Base-by-base conservation (phyloP, 2,888 invertebrate species). In the Epistrophe eligans region DNA sequence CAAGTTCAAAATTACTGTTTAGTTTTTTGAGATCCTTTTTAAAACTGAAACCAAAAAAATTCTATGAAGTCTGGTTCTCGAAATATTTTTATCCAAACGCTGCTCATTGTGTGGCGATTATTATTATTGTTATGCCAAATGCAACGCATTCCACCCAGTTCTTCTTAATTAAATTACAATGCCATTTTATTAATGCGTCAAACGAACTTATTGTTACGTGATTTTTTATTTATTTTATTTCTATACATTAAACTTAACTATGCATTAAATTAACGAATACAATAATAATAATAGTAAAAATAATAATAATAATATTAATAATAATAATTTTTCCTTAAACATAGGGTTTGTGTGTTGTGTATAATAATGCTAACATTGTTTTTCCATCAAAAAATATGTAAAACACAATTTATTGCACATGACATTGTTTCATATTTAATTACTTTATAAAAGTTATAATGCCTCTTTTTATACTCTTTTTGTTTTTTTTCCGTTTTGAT, bases 401-500 rank as follows among this genome's bases (percentile, higher is more conserved):
- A 45, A 80, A 66, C 67, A 70, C 71, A 71, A 62, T 62, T 71
- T 87, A 82, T 87, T 82, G 85, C 82, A 87, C 79, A 79, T 82
- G 85, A 60, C 64, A 45, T 35, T 79, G 66, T 79, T 87, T 79
- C 74, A 87, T 70, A 83, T 72, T 76, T 83, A 87, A 83, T 83
- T 87, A 87, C 87, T 83, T 87, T 87, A 87, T 83, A 87, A 87
- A 87, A 87, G 87, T 87, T 79, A 87, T 85, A 70, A 50, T 70
- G 66, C 57, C 45, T 70, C 15, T 24, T 35, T 17, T 57, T 8
- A 24, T 50, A 35, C 5, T 64, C 19, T 35, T 48, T 4, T 50
- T 50, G 4, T 35, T 57, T 35, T 57, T 11, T n/a, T 45, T 5
- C 24, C 66, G 24, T 32, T 66, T 48, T 48, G 28, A 32, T 32